Conservation (phyloP, 53 echinoderm and acorn worm genomes). For the Stichopus horrens region DNA sequence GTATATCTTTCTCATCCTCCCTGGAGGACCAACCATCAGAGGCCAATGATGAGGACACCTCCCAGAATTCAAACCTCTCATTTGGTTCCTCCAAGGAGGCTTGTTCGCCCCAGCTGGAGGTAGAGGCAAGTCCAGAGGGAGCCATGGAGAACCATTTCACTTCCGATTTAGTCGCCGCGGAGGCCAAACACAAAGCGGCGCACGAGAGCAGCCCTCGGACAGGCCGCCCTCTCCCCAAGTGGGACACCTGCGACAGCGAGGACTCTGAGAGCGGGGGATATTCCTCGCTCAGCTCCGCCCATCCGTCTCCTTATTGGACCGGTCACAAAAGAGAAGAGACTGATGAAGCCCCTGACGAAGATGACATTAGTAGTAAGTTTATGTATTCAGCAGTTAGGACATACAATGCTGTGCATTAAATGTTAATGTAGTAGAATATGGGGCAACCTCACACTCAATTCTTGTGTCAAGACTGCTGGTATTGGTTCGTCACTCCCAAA, state of each 20-base stretch:
- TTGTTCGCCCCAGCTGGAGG: constrained; percentile 14
- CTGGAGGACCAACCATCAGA: constrained; percentile 49
- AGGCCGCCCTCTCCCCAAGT: constrained; percentile 37
- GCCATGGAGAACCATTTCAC: constrained; percentile 6
- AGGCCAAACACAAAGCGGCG: constrained; percentile 41
- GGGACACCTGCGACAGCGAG: constrained; percentile 51
- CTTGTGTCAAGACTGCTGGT: too few species aligned
- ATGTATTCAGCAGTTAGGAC: not conserved
- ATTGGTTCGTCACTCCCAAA: too few species aligned
- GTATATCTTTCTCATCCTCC: constrained; percentile 38
- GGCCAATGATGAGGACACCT: constrained; percentile 46
- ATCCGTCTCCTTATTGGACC: constrained; percentile 41
- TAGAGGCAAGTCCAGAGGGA: not conserved
- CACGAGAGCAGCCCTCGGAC: constrained; percentile 43
- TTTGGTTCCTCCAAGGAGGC: constrained; percentile 46
- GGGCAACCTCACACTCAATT: too few species aligned
- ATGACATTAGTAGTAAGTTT: constrained; percentile 38
- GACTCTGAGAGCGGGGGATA: constrained; percentile 45
- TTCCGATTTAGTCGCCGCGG: constrained; percentile 11
- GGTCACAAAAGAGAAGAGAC: constrained; percentile 16
- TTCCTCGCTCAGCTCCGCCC: constrained; percentile 27
- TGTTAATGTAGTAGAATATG: too few species aligned
- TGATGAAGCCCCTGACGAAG: not conserved
- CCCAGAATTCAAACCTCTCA: constrained; percentile 51
- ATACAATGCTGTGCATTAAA: too few species aligned